Percentiles rank a stretch among this genome's conserved stretches.
These are phyloP conservation scores for Apamea monoglypha DNA, from an alignment of 2,888 invertebrate species.

Conservation along the genomic window DNA sequence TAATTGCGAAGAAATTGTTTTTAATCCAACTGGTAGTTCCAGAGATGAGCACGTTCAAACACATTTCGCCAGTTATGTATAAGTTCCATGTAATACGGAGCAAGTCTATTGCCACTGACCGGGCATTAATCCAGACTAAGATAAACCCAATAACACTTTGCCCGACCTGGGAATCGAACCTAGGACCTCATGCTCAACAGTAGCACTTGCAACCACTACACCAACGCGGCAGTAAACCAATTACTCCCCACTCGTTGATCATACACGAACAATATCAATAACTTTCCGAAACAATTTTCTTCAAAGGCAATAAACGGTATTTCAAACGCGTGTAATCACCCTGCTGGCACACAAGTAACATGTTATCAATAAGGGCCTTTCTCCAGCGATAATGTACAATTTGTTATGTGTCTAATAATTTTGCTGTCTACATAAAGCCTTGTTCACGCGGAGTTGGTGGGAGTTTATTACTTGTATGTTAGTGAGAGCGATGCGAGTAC, in stretches of 20 bases:
- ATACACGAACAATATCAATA: constrained; percentile 24
- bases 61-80: too few species aligned
- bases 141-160: background rate
- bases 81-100: too few species aligned
- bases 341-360: constrained; percentile 11
- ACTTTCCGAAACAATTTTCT: constrained; percentile 30
- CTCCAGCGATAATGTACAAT: constrained; percentile 48
- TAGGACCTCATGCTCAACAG: background rate
- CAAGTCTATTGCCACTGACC: too few species aligned
- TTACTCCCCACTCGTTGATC: constrained; percentile 1
- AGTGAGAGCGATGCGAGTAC: background rate
- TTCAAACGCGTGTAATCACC: constrained; percentile 15
- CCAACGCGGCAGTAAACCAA: background rate
- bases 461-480: constrained; percentile 11
- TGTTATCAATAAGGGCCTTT: constrained; percentile 41
- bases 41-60: too few species aligned
- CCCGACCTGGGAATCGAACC: background rate
- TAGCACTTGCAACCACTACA: background rate
- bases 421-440: constrained; percentile 15
- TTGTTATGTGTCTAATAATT: constrained; percentile 50
- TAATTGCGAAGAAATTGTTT: too few species aligned
- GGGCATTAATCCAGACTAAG: too few species aligned
- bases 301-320: constrained; percentile 28
- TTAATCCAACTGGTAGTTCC: too few species aligned
- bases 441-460: constrained; percentile 6